These are phyloP conservation scores for Stichopus chloronotus DNA, from an alignment of 35 echinoderm and acorn worm genomes.

Conservation along the genomic window DNA sequence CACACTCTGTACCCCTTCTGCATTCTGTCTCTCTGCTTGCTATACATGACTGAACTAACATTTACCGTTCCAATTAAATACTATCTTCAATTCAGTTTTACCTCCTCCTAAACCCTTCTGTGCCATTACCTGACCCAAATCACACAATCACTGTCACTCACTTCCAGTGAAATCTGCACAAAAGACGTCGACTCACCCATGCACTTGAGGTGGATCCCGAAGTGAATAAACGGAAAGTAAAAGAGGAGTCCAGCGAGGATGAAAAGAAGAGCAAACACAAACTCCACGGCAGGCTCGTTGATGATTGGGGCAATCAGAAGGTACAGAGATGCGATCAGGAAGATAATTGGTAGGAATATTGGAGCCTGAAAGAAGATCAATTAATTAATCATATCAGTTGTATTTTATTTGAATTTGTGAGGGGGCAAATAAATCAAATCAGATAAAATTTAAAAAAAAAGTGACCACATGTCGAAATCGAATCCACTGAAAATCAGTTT, in stretches of 20 bases:
- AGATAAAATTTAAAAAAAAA: background rate
- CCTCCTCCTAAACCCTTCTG: no score
- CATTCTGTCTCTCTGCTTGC: no score
- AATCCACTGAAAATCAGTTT: background rate
- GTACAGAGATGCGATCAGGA: slow-evolving; percentile 79
- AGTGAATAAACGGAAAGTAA: slow-evolving; percentile 91
- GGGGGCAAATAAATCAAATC: no score
- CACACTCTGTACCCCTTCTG: no score
- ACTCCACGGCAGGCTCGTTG: slow-evolving; percentile 82
- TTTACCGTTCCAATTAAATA: no score
- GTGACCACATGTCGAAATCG: background rate
- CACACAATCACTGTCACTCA: no score
- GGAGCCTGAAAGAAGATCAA: slow-evolving; percentile 68
- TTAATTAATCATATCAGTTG: background rate
- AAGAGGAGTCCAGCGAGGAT: slow-evolving; percentile 92
- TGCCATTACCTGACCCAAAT: no score
- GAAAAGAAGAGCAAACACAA: slow-evolving; percentile 86
- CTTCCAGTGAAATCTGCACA: no score
- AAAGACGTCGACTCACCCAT: slow-evolving; percentile 78
- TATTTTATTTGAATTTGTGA: no score
- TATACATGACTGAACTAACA: no score
- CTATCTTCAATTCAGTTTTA: no score
- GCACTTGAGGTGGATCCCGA: slow-evolving; percentile 55
- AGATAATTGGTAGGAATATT: slow-evolving; percentile 80
- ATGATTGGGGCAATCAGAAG: slow-evolving; percentile 94